Base-by-base conservation (phyloP, 2,888 invertebrate species). In the Alsophila aescularia region DNA sequence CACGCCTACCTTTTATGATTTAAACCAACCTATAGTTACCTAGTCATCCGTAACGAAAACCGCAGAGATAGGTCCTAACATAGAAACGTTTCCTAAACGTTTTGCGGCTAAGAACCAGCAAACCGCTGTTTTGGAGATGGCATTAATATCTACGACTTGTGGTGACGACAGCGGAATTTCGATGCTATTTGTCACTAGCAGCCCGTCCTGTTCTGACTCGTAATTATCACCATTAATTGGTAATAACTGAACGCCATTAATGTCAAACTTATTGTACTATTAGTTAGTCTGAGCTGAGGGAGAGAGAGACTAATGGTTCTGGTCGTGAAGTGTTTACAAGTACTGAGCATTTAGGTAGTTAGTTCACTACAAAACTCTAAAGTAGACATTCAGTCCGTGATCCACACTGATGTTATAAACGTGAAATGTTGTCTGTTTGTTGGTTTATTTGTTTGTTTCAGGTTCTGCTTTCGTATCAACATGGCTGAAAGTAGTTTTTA, bases 181-280 rank as follows among this genome's bases (percentile, higher is more conserved):
- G 27, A 5, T 8, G 32, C 53, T 21, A 48, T 53, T 48, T 34
- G 29, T 53, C 53, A 54, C 31, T 18, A 14, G 13, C 41, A 47
- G 36, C n/a, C 24, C 32, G 16, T 32, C 34, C 27, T 31, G 18
- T 21, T 31, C 13, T 41, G 4, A 37, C n/a, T 35, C 47, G 37
- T 42, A 14, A 43, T 54, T 39, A 53, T 24, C 21, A 37, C 42
- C 27, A 16, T 48, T 54, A 54, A 54, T 54, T 48, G 42, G 34
- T 13, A 40, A 45, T 52, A 42, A 36, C 31, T 18, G 15, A 40
- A n/a, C 44, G 2, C 13, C 10, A 27, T 41, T 13, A 45, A 39
- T 13, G 37, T 34, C 43, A 14, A 16, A 16, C 15, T 36, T n/a
- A 16, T 16, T 36, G 2, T 9, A 12, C n/a, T 32, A n/a, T 29